Evolutionary conservation across 2,113 vertebrate genomes (phyloP).

Genomic region (Melanostigma gelatinosum): DNA sequence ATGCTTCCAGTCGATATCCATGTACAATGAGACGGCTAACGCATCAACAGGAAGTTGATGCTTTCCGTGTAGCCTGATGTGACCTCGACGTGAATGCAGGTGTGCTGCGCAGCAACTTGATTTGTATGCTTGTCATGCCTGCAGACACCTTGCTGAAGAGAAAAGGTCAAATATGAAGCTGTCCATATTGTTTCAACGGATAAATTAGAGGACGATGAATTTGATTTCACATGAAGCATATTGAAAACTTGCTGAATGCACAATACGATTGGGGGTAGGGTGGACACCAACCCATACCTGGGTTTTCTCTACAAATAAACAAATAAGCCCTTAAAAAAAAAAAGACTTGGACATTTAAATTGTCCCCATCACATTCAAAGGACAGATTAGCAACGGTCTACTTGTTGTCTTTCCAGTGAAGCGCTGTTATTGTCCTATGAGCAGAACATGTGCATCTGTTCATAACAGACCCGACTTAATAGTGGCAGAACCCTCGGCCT

Average conservation of each 20-base stretch:
- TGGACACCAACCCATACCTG: neutral
- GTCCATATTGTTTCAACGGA: neutral
- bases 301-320: no score
- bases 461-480: no score
- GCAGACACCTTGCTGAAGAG: neutral
- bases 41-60: neutral
- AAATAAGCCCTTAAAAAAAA: no score
- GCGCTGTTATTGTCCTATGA: no score
- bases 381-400: no score
- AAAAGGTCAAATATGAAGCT: neutral
- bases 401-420: no score
- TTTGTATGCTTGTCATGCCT: constrained; percentile 7
- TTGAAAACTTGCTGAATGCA: neutral
- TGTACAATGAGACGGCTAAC: neutral
- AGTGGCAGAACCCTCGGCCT: no score
- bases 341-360: no score
- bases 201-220: neutral
- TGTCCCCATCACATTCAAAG: no score
- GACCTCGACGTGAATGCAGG: constrained; percentile 31
- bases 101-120: constrained; percentile 4
- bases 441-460: no score
- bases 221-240: neutral
- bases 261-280: neutral
- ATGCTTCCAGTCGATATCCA: neutral
- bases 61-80: neutral